Evolutionary conservation across 2,113 vertebrate genomes (phyloP).

Genomic region (Xiphophorus couchianus): DNA sequence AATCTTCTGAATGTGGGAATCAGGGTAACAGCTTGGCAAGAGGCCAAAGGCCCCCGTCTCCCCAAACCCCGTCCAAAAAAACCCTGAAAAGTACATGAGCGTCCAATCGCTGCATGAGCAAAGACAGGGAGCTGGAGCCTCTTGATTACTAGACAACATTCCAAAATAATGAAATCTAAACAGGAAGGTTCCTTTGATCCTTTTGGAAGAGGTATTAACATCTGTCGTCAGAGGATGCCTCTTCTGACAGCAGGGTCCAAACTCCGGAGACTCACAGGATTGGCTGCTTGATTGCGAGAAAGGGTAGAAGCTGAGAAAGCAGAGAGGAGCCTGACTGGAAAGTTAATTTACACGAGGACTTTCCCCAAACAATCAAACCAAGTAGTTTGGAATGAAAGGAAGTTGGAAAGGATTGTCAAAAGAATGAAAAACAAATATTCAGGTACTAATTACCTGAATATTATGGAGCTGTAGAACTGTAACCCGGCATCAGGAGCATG

Average conservation of each 20-base stretch:
- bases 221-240: background rate
- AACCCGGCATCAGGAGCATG: no score
- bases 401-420: background rate
- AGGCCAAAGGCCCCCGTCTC: conserved; percentile 15
- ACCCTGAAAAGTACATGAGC: background rate
- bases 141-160: background rate
- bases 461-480: no score
- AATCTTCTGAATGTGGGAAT: conserved; percentile 47
- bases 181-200: background rate
- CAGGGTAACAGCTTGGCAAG: conserved; percentile 39
- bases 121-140: background rate
- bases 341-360: background rate
- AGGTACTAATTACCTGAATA: no score
- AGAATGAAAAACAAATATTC: no score
- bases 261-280: background rate
- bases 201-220: conserved; percentile 1
- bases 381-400: background rate
- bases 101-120: background rate
- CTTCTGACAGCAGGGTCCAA: no score
- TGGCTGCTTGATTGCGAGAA: background rate
- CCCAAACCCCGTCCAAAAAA: background rate
- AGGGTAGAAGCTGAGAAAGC: conserved; percentile 2
- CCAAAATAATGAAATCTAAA: background rate
- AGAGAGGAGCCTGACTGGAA: background rate
- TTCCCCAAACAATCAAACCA: background rate